Evolutionary conservation across 1,140 invertebrate species (phyloP).

Genomic region (Polyergus mexicanus): DNA sequence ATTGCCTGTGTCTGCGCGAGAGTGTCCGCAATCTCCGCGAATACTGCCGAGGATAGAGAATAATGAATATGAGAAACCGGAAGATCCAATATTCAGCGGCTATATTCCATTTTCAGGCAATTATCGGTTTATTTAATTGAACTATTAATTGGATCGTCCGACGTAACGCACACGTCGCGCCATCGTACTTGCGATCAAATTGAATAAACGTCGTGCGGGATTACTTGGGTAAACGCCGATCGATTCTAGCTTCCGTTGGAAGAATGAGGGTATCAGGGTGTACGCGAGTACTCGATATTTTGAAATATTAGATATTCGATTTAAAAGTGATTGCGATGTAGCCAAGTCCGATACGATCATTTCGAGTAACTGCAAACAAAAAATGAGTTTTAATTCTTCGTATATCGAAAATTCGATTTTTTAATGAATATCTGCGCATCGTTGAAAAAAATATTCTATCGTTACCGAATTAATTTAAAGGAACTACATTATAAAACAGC

Average conservation of each 20-base stretch:
- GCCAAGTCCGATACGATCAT: background rate
- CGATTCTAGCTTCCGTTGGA: conserved; percentile 32
- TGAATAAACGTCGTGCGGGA: conserved; percentile 68
- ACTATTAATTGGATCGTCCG: conserved; percentile 80
- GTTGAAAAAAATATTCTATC: background rate
- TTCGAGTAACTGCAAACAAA: background rate
- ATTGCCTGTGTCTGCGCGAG: background rate
- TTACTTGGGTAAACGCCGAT: conserved; percentile 50
- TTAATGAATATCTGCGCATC: background rate
- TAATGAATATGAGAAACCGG: conserved; percentile 78
- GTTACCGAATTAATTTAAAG: background rate
- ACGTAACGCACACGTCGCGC: conserved; percentile 67
- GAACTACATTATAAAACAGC: background rate
- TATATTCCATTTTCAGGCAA: conserved; percentile 81
- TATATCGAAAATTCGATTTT: background rate
- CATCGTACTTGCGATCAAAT: conserved; percentile 67
- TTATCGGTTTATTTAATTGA: conserved; percentile 85
- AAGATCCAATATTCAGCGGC: conserved; percentile 76
- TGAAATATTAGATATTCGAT: conserved; percentile 31
- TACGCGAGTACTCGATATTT: conserved; percentile 17
- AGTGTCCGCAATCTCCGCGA: conserved; percentile 46
- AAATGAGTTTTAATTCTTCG: background rate
- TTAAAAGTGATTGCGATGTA: background rate
- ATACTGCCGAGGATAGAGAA: conserved; percentile 44
- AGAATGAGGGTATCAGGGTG: conserved; percentile 47